These are phyloP conservation scores for Entomobrya proxima DNA, from an alignment of 2,888 invertebrate species.

Conservation along the genomic window DNA sequence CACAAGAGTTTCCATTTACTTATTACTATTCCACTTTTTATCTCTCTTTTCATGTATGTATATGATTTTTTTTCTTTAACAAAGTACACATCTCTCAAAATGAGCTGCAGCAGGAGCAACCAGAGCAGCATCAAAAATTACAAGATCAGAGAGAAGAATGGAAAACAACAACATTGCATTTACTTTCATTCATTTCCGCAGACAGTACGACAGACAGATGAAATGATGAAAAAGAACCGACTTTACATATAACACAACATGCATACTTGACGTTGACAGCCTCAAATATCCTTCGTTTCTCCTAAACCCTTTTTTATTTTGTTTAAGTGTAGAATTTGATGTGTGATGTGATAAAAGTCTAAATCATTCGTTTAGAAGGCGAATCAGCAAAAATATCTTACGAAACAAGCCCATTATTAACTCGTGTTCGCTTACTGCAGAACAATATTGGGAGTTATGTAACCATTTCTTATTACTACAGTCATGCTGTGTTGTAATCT, in stretches of 20 bases:
- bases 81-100: not conserved
- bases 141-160: not conserved
- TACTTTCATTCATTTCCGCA: constrained; percentile 32
- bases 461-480: not conserved
- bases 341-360: constrained; percentile 19
- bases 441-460: not conserved
- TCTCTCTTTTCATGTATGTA: not conserved
- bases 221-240: constrained; percentile 59
- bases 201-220: constrained; percentile 51
- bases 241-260: constrained; percentile 25
- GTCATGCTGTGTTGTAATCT: not conserved
- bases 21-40: not conserved
- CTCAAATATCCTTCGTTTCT: constrained; percentile 16
- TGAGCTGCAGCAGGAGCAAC: not conserved
- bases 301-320: not conserved
- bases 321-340: constrained; percentile 32
- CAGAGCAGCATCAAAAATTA: not conserved
- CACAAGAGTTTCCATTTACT: constrained; percentile 31
- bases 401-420: constrained; percentile 14
- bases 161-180: constrained; percentile 2
- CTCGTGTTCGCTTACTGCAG: not conserved
- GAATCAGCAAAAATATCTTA: not conserved
- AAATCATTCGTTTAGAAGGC: not conserved
- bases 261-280: constrained; percentile 17
- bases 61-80: too few relatives aligned